A percentile compares a stretch with the other conserved stretches of the same genome.
phyloP scores from a whole-genome alignment of 2,797 vertebrate species.

The Nannoperca obscura region DNA sequence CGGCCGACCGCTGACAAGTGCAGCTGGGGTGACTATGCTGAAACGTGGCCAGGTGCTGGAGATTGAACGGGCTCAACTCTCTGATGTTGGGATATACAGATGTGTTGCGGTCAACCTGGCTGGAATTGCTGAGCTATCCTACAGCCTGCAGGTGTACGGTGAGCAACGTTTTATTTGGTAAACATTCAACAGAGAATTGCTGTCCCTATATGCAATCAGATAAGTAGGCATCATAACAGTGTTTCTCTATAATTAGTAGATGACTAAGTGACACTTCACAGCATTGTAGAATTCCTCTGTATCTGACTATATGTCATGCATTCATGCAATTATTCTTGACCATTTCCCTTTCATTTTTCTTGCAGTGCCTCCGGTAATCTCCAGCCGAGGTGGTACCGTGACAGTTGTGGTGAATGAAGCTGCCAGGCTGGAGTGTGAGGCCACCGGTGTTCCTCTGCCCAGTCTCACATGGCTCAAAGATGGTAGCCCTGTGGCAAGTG shows the following conservation, averaged over 20 bases:
- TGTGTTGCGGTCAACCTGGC: constrained; percentile 93
- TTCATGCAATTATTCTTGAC: background rate
- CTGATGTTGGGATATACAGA: constrained; percentile 91
- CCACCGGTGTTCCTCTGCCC: constrained; percentile 93
- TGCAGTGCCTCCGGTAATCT: constrained; percentile 93
- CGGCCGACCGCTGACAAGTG: constrained; percentile 81
- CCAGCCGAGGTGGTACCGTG: constrained; percentile 86
- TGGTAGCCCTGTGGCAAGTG: constrained; percentile 93
- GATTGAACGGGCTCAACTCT: constrained; percentile 89
- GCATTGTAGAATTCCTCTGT: background rate
- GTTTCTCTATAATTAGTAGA: background rate
- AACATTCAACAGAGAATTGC: background rate
- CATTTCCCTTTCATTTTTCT: background rate
- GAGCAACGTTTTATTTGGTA: constrained; percentile 62
- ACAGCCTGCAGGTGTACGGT: constrained; percentile 94
- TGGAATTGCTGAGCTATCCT: constrained; percentile 88
- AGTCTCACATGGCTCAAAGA: constrained; percentile 98
- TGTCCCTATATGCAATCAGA: background rate
- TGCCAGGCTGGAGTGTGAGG: constrained; percentile 92
- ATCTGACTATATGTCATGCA: background rate
- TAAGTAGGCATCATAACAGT: background rate
- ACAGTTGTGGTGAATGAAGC: constrained; percentile 93
- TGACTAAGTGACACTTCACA: background rate
- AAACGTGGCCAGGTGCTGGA: constrained; percentile 88
- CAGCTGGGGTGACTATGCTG: constrained; percentile 82